Base-by-base conservation (phyloP, 2,797 vertebrate genomes). In the Phoeniculus purpureus region DNA sequence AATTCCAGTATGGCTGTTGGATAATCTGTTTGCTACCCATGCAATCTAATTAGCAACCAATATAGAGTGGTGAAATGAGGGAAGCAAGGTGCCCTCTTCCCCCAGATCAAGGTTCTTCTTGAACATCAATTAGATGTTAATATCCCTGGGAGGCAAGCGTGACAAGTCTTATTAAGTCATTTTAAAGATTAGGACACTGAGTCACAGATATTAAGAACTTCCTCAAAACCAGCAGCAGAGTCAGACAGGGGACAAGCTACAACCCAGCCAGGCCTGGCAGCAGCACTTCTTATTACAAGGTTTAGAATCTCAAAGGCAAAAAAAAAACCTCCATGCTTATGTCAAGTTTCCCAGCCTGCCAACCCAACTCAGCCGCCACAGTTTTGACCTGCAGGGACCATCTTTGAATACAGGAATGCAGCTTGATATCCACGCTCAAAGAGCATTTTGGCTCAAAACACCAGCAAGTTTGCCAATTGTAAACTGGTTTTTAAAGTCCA, bases 71-170 rank as follows among this genome's bases (percentile, higher is more conserved):
- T 0, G 1, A 92, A 77, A 82, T n/a, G 37, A 92, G 43, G 80
- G 37, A 91, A 86, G 85, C 37, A 81, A 56, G 81, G 71, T 90
- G 81, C 73, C 67, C 81, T 94, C 86, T 93, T 74, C 88, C 81
- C 61, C 51, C 87, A 51, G 89, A 92, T 91, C 78, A 86, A 90
- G 92, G 81, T 71, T 55, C 58, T 96, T 76, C 29, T 34, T 22
- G 83, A 77, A 82, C 82, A 89, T 79, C 90, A 96, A 94, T 94
- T 81, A 95, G 82, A 94, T 78, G 75, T 83, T 92, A 91, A 87
- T 89, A 77, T 86, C 67, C 88, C 91, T 81, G 32, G 70, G 82
- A 94, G 94, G 90, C 85, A 95, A 96, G 94, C 18, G 18, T 79
- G 92, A 92, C 95, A 88, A 92, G 80, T 87, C 86, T 74, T 71